A percentile compares a stretch with the other conserved stretches of the same genome.
Evolutionary conservation across 2,888 invertebrate genomes (phyloP).

Genomic region (Drosophila multiciliata): DNA sequence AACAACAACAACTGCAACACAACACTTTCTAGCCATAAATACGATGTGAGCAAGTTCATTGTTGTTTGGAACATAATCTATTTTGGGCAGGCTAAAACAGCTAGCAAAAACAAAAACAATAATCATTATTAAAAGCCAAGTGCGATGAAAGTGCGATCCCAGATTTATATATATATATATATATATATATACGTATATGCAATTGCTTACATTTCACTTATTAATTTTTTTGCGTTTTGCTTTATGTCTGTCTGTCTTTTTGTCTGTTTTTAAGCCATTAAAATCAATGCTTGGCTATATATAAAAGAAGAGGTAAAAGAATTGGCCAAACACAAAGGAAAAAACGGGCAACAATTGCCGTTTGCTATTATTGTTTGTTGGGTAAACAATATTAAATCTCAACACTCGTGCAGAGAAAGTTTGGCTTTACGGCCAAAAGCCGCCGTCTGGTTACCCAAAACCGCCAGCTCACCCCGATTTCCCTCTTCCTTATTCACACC

Average conservation of each 20-base stretch:
- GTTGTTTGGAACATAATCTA: slow-evolving; percentile 36
- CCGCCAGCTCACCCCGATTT: neutral
- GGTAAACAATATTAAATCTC: slow-evolving; percentile 79
- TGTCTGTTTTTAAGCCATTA: slow-evolving; percentile 63
- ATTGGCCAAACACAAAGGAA: slow-evolving; percentile 41
- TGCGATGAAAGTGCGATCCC: slow-evolving; percentile 78
- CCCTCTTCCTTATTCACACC: slow-evolving; percentile 18
- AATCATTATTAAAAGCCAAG: slow-evolving; percentile 73
- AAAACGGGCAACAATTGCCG: slow-evolving; percentile 63
- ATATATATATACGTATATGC: slow-evolving; percentile 1
- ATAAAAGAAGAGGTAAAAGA: slow-evolving; percentile 18
- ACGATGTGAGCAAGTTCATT: slow-evolving; percentile 50
- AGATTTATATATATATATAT: slow-evolving; percentile 3
- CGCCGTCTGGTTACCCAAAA: slow-evolving; percentile 5
- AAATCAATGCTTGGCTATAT: slow-evolving; percentile 63
- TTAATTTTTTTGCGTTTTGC: slow-evolving; percentile 56
- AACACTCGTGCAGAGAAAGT: slow-evolving; percentile 79
- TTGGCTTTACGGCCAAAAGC: slow-evolving; percentile 59
- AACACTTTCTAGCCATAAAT: slow-evolving; percentile 74
- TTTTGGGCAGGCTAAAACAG: slow-evolving; percentile 43
- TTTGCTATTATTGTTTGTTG: slow-evolving; percentile 29
- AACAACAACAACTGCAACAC: slow-evolving; percentile 18
- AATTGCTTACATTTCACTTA: slow-evolving; percentile 52
- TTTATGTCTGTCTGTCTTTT: slow-evolving; percentile 43
- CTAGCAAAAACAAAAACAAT: slow-evolving; percentile 8